Evolutionary conservation across 2,113 vertebrate genomes (phyloP), one percentile per base, ranked within the genome.

Genomic region (Lucifuga dentata): DNA sequence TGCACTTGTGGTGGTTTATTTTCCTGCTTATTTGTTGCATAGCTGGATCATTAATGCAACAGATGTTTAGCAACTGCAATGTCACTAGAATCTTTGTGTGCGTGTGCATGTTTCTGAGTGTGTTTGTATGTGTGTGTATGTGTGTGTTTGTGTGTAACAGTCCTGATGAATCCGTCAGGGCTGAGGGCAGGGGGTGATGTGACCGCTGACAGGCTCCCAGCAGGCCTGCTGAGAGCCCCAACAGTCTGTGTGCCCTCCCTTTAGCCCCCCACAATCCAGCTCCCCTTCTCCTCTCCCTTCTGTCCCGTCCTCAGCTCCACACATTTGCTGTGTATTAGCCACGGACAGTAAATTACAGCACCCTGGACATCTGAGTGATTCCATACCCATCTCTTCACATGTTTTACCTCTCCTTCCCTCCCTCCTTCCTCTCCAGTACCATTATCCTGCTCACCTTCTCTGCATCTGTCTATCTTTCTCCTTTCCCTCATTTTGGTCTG

Each of bases 281-380:
- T 78, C 81, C 75, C 62, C 61, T 73, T 76, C 75, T 74, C 57
- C 66, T 81, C 74, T 78, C 71, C 23, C 67, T 55, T 35, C 16
- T 32, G 23, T 8, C 73, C 53, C 48, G 55, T 76, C 81, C 61
- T 59, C 49, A 33, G 60, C 86, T 86, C 58, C 77, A 70, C 87
- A 92, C 93, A 92, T 93, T 93, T 93, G 92, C 88, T 91, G 81
- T 85, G 90, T 88, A 91, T 94, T 94, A 94, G 90, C 68, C 79
- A 92, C 68, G 81, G 90, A 90, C 88, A 91, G 89, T 93, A 93
- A 91, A 92, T 93, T 94, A 90, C 81, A 80, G 83, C 82, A 56
- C 78, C 82, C 80, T 85, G 76, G 86, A 89, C 85, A 80, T 86
- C 73, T 78, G 79, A 88, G 81, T 81, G 82, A 89, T 91, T 90